A percentile compares a stretch with the other conserved stretches of the same genome.
phyloP scores from a whole-genome alignment of 2,888 invertebrate genomes.

The Plebejus melissa region DNA sequence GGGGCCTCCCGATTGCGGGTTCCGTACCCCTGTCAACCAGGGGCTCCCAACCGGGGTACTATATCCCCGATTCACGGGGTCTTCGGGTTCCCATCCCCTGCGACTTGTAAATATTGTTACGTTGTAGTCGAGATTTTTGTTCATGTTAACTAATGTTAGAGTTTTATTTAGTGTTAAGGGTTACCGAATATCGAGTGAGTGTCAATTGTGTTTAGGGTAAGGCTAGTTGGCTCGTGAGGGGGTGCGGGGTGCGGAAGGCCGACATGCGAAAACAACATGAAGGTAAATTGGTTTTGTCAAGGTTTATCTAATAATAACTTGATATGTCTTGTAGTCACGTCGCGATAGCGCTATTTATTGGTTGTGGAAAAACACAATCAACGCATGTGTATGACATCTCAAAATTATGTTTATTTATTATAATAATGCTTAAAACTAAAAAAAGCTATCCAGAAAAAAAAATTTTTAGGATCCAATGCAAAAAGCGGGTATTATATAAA shows the following conservation, averaged over 20 bases:
- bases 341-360: background rate
- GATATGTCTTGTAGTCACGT: background rate
- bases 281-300: conserved; percentile 41
- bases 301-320: background rate
- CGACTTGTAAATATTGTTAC: conserved; percentile 37
- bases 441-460: no score
- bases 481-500: no score
- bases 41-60: background rate
- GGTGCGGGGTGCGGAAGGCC: conserved; percentile 41
- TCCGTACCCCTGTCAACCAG: background rate
- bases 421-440: no score
- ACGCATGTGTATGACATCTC: background rate
- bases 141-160: conserved; percentile 75
- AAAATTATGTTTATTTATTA: background rate
- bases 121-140: conserved; percentile 62
- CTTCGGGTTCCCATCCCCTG: background rate
- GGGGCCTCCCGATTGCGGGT: background rate
- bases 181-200: conserved; percentile 71
- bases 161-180: conserved; percentile 69
- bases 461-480: no score
- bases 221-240: conserved; percentile 34
- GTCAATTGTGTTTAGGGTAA: conserved; percentile 62
- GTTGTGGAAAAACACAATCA: background rate
- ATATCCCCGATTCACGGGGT: background rate
- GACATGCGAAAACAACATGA: conserved; percentile 41